Conservation (phyloP, 2,888 invertebrate species). For the Orthosia incerta region DNA sequence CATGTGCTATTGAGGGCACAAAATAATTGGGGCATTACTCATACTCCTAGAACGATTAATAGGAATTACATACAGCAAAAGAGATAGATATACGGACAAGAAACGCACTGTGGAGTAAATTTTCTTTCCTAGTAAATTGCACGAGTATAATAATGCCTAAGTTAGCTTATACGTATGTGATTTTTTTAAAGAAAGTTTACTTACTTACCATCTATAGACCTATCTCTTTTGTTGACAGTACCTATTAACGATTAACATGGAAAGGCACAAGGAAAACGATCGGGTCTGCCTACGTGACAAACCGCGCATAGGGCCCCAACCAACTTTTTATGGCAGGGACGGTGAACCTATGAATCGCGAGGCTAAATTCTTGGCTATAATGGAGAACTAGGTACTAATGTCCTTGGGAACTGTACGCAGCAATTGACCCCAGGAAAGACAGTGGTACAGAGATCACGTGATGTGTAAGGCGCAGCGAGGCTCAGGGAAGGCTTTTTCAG, state of each 20-base stretch:
- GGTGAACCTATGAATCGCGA: neutral
- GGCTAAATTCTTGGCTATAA: too few relatives aligned
- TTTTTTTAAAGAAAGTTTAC: neutral
- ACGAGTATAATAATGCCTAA: too few relatives aligned
- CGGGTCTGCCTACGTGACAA: slow-evolving; percentile 57
- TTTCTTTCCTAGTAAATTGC: neutral
- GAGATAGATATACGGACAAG: neutral
- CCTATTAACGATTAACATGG: neutral
- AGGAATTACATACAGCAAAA: slow-evolving; percentile 10
- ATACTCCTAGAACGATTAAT: slow-evolving; percentile 12
- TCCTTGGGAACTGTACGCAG: too few relatives aligned
- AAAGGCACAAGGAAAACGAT: slow-evolving; percentile 41
- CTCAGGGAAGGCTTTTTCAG: too few relatives aligned
- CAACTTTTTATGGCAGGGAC: slow-evolving; percentile 3
- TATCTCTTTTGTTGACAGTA: slow-evolving; percentile 18
- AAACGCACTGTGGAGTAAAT: neutral
- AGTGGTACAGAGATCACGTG: too few relatives aligned
- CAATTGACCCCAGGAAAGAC: too few relatives aligned
- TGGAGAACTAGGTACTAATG: too few relatives aligned
- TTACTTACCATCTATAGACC: neutral
- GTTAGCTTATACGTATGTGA: too few relatives aligned
- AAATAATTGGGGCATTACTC: slow-evolving; percentile 10
- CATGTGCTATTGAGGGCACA: neutral
- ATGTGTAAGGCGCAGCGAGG: too few relatives aligned
- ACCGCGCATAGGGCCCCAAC: slow-evolving; percentile 33